Evolutionary conservation across 2,113 vertebrate genomes (phyloP).

Genomic region (Acanthochromis polyacanthus): DNA sequence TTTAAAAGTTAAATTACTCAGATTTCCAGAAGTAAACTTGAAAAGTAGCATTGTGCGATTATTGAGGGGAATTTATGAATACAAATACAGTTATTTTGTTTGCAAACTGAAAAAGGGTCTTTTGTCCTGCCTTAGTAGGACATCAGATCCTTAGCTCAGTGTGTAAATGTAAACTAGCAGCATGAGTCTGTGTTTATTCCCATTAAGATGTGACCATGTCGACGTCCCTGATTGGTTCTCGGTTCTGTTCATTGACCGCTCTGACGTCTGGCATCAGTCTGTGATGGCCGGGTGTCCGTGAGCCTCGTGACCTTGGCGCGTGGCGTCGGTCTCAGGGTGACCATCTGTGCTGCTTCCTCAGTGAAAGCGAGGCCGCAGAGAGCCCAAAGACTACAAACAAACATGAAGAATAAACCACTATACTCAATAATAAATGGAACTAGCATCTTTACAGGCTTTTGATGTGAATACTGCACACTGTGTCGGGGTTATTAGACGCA

Average conservation of each 20-base stretch:
- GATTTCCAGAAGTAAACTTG: no score
- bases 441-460: no score
- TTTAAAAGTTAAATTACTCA: no score
- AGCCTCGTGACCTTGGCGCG: conserved; percentile 71
- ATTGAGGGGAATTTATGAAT: neutral
- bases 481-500: neutral
- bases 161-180: neutral
- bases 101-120: no score
- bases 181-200: neutral
- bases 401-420: neutral
- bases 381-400: conserved; percentile 30
- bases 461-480: no score
- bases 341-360: conserved; percentile 77
- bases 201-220: neutral
- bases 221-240: neutral
- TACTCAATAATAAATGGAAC: neutral
- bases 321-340: conserved; percentile 52
- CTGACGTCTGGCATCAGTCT: conserved; percentile 24
- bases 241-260: conserved; percentile 36
- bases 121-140: neutral
- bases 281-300: neutral
- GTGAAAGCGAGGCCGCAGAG: conserved; percentile 14
- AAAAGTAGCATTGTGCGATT: neutral
- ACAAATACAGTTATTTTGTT: no score
- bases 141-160: neutral